Percentiles rank a stretch among this genome's conserved stretches.
These are phyloP conservation scores for Diadegma fenestrale DNA, from an alignment of 2,888 invertebrate genomes.

Conservation along the genomic window DNA sequence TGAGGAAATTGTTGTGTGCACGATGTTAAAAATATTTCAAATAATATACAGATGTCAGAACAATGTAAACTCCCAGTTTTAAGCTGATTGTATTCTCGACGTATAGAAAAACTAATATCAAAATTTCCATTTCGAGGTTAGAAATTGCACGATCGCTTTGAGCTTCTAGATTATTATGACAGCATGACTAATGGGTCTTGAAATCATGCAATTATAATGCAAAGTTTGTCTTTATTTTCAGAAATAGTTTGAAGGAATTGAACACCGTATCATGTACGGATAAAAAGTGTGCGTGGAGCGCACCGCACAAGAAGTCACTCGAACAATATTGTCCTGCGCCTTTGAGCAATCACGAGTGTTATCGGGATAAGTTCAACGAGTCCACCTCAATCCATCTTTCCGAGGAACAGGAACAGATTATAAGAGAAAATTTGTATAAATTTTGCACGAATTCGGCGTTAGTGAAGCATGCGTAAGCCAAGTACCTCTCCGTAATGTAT, in stretches of 20 bases:
- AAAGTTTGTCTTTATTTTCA: slow-evolving; percentile 5
- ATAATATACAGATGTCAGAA: slow-evolving; percentile 17
- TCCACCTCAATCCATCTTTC: too few species aligned
- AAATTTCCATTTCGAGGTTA: slow-evolving; percentile 11
- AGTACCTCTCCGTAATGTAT: slow-evolving; percentile 9
- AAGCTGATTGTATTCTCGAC: slow-evolving; percentile 14
- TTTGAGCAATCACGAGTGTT: not conserved
- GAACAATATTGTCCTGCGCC: not conserved
- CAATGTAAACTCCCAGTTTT: slow-evolving; percentile 20
- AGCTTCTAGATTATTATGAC: too few species aligned
- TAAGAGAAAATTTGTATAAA: not conserved
- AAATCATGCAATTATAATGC: slow-evolving; percentile 10
- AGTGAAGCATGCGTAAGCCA: slow-evolving; percentile 7
- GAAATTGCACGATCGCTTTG: slow-evolving; percentile 16
- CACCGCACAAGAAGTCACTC: not conserved
- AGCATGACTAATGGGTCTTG: not conserved
- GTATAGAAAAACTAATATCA: slow-evolving; percentile 3
- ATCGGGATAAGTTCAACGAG: too few species aligned
- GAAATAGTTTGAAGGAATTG: slow-evolving; percentile 16
- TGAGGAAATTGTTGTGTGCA: too few species aligned
- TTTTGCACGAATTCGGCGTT: not conserved
- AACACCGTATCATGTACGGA: slow-evolving; percentile 10
- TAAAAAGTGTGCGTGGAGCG: slow-evolving; percentile 2
- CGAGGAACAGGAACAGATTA: slow-evolving; percentile 1
- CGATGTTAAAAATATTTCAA: too few species aligned